Conservation (phyloP, 2,888 invertebrate species). For the Cheilosia grossa region DNA sequence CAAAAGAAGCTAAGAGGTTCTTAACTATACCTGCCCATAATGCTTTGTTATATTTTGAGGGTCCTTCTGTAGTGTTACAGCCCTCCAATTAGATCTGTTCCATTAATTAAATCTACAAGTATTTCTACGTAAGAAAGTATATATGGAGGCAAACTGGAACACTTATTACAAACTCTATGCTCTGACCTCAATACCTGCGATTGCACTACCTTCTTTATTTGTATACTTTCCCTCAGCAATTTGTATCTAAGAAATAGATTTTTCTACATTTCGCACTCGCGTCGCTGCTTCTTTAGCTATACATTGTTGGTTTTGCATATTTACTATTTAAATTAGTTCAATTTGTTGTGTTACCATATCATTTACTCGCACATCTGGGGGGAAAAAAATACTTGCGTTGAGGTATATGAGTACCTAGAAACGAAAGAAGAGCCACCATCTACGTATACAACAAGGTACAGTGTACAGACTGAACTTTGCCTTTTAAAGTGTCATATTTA, state of each 20-base stretch:
- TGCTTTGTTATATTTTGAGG: conserved; percentile 15
- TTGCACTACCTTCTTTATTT: conserved; percentile 7
- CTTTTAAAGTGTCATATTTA: conserved; percentile 11
- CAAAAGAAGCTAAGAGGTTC: conserved; percentile 28
- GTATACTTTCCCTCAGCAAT: conserved; percentile 1
- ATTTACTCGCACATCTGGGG: conserved; percentile 5
- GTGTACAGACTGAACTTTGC: conserved; percentile 23
- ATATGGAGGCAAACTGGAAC: conserved; percentile 19
- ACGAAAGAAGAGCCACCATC: too few relatives aligned
- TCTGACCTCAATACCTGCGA: conserved; percentile 45
- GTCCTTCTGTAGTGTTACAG: conserved; percentile 35
- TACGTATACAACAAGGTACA: too few relatives aligned
- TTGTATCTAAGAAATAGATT: conserved; percentile 48
- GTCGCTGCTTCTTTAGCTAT: background rate
- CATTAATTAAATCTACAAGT: conserved; percentile 54
- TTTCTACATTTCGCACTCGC: conserved; percentile 7
- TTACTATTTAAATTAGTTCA: conserved; percentile 45
- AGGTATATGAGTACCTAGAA: too few relatives aligned
- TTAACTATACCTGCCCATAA: conserved; percentile 2
- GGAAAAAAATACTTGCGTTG: too few relatives aligned
- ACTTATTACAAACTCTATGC: conserved; percentile 5
- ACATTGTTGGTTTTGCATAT: conserved; percentile 25
- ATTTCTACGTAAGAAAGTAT: background rate
- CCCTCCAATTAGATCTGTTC: conserved; percentile 33
- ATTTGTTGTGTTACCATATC: conserved; percentile 24